phyloP scores from a whole-genome alignment of 2,113 vertebrate species.

The Cryptotis parvus region DNA sequence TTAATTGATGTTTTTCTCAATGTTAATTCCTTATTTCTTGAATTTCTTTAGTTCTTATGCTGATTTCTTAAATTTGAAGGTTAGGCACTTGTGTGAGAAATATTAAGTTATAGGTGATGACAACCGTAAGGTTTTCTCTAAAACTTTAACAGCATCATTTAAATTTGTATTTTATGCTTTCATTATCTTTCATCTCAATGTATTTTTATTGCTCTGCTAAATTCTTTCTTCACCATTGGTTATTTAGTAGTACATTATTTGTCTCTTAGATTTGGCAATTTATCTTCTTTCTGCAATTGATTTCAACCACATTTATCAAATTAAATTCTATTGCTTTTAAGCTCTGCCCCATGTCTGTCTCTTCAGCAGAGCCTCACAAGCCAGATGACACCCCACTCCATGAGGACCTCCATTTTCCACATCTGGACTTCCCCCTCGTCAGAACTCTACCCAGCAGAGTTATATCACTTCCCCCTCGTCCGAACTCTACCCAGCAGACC shows the following conservation, averaged over 20 bases:
- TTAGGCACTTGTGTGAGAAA: not conserved
- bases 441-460: too few relatives aligned
- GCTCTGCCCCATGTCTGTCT: too few relatives aligned
- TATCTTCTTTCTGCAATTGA: not conserved
- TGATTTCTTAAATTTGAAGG: not conserved
- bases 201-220: not conserved
- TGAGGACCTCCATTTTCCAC: too few relatives aligned
- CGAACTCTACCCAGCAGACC: too few relatives aligned
- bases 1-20: not conserved
- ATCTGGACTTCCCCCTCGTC: too few relatives aligned
- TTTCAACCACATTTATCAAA: not conserved
- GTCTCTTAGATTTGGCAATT: not conserved
- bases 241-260: conserved; percentile 40
- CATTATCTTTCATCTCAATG: not conserved
- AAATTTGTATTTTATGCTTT: not conserved
- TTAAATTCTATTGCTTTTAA: too few relatives aligned
- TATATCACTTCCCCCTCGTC: too few relatives aligned
- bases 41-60: not conserved
- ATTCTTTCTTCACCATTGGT: not conserved
- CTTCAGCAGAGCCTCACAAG: too few relatives aligned
- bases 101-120: not conserved
- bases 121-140: not conserved
- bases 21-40: not conserved
- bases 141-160: not conserved
- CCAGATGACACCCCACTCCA: too few relatives aligned